These are phyloP conservation scores for Tachina grossa DNA, from an alignment of 2,888 invertebrate genomes.

Conservation along the genomic window DNA sequence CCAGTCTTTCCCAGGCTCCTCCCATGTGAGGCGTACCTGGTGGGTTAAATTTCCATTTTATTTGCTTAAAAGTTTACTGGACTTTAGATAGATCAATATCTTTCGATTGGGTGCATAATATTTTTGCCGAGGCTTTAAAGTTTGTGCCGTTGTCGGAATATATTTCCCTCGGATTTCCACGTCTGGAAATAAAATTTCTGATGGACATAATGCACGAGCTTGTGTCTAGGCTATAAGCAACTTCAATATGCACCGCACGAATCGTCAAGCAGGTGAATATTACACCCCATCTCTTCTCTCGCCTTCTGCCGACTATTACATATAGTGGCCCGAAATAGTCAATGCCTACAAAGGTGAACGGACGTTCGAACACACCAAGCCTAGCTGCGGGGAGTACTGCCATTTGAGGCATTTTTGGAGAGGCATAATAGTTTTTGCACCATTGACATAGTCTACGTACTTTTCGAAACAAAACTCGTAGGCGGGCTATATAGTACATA, in stretches of 20 bases:
- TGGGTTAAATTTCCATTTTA: background rate
- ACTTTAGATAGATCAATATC: background rate
- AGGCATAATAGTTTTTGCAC: slow-evolving; percentile 64
- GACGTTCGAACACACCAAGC: slow-evolving; percentile 62
- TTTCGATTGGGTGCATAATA: background rate
- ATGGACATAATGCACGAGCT: slow-evolving; percentile 65
- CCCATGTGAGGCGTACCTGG: slow-evolving; percentile 57
- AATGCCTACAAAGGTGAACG: slow-evolving; percentile 69
- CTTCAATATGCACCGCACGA: slow-evolving; percentile 66
- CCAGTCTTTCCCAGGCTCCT: slow-evolving; percentile 66
- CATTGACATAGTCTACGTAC: slow-evolving; percentile 61
- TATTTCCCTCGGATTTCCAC: slow-evolving; percentile 30
- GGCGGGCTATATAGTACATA: slow-evolving; percentile 55
- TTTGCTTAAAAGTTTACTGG: background rate
- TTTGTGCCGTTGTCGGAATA: slow-evolving; percentile 57
- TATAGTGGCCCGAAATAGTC: slow-evolving; percentile 71
- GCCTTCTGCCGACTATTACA: slow-evolving; percentile 58
- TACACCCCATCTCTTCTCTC: slow-evolving; percentile 71
- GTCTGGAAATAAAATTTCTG: slow-evolving; percentile 52
- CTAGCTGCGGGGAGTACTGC: slow-evolving; percentile 53
- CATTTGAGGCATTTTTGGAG: too few relatives aligned
- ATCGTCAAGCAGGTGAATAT: slow-evolving; percentile 71
- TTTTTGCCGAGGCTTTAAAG: slow-evolving; percentile 32
- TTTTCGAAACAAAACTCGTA: slow-evolving; percentile 54
- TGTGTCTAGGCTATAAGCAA: slow-evolving; percentile 65